Evolutionary conservation across 2,797 vertebrate genomes (phyloP).

Genomic region (Scarus forsteni): DNA sequence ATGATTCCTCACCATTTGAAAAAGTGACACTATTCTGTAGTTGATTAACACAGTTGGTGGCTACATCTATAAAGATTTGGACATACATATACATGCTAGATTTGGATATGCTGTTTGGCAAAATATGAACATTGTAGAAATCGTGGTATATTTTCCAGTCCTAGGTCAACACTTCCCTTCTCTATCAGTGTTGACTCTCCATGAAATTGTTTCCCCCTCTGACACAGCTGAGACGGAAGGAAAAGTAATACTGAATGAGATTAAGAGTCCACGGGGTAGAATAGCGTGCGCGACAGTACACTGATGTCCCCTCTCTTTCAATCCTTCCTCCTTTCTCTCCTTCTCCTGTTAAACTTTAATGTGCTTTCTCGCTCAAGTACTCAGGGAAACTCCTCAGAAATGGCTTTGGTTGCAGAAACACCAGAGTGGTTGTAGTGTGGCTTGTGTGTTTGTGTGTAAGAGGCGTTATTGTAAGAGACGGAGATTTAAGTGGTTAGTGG

Average conservation of each 20-base stretch:
- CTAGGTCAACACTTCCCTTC: no score
- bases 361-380: slow-evolving; percentile 77
- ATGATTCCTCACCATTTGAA: no score
- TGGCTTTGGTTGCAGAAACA: slow-evolving; percentile 83
- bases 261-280: slow-evolving; percentile 9
- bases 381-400: slow-evolving; percentile 81
- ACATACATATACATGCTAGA: no score
- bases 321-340: slow-evolving; percentile 47
- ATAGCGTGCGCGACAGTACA: slow-evolving; percentile 49
- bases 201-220: not conserved
- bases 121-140: no score
- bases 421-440: slow-evolving; percentile 71
- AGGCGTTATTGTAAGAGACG: slow-evolving; percentile 49
- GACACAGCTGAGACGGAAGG: slow-evolving; percentile 19
- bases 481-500: slow-evolving; percentile 78
- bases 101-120: no score
- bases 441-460: slow-evolving; percentile 36
- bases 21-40: no score
- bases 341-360: slow-evolving; percentile 83
- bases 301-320: slow-evolving; percentile 60
- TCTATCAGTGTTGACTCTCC: no score
- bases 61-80: no score
- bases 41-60: no score
- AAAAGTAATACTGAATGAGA: slow-evolving; percentile 8
- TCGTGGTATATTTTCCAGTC: no score